Base-by-base conservation (phyloP, 2,888 invertebrate species). In the Pyrocoelia pectoralis region DNA sequence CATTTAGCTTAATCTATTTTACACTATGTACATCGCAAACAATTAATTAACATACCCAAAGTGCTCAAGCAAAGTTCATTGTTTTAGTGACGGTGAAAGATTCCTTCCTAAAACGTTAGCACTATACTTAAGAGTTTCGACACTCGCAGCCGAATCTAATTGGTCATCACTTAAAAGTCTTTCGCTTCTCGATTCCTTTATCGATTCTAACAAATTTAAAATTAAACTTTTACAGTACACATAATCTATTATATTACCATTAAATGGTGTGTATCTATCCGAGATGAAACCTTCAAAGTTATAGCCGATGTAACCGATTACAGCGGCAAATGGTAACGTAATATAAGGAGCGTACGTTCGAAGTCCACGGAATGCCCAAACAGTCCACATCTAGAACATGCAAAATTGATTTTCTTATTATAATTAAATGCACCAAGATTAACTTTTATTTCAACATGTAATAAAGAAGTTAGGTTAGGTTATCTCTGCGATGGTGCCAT, bases 301-400 rank as follows among this genome's bases (percentile, higher is more conserved):
- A 79, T 97, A 97, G 18, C 97, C 97, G 72, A 96, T 82, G 56
- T 92, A 84, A 2, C 96, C 97, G 18, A 96, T 84, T 0, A 94
- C 81, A 0, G 87, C 91, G 0, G 95, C 95, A 67, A 94, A 84
- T 0, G 97, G 97, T 41, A 95, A 80, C 0, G 93, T 93, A 29
- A 95, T 82, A 68, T 89, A 90, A 0, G 93, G 91, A 0, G 91
- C 92, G 78, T 95, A 94, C 1, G 86, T 83, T 55, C 93, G 82
- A 15, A 92, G 71, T 54, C 90, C 83, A 61, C 86, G 84, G 76
- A 89, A 77, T 29, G 93, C 58, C 54, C 56, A 93, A 74, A 0
- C 93, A 93, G 90, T 92, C 92, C 94, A 95, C 94, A 83, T 65
- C 33, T 33, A 33, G 8, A 33, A 33, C 3, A 24, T 6, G 24